These are phyloP conservation scores for Ascidia mentula DNA, from an alignment of 23 tunicate species.

Conservation along the genomic window DNA sequence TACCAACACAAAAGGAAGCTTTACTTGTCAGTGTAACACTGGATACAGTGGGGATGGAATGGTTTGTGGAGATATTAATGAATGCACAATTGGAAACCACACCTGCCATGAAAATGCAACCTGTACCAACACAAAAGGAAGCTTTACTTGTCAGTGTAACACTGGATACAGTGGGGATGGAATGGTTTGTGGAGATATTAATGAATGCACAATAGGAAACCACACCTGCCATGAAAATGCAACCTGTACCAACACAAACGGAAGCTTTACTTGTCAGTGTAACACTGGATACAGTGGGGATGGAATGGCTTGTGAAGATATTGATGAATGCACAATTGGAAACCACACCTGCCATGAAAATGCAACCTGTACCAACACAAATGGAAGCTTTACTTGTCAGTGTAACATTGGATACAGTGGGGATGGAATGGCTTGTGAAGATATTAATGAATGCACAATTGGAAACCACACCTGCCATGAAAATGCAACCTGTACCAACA, in stretches of 20 bases:
- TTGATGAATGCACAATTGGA: no score
- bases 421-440: background rate
- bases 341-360: no score
- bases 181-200: background rate
- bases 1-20: background rate
- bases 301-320: no score
- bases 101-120: background rate
- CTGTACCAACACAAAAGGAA: no score
- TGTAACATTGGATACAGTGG: no score
- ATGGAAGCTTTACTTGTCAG: background rate
- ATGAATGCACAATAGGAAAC: background rate
- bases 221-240: background rate
- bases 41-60: background rate
- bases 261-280: no score
- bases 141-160: no score
- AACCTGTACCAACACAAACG: background rate
- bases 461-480: background rate
- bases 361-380: background rate
- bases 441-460: background rate
- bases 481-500: no score
- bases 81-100: background rate
- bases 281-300: background rate
- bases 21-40: background rate
- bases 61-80: background rate
- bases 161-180: background rate